Evolutionary conservation across 2,797 vertebrate genomes (phyloP), one percentile per base, ranked within the genome.

Genomic region (Hybognathus amarus): DNA sequence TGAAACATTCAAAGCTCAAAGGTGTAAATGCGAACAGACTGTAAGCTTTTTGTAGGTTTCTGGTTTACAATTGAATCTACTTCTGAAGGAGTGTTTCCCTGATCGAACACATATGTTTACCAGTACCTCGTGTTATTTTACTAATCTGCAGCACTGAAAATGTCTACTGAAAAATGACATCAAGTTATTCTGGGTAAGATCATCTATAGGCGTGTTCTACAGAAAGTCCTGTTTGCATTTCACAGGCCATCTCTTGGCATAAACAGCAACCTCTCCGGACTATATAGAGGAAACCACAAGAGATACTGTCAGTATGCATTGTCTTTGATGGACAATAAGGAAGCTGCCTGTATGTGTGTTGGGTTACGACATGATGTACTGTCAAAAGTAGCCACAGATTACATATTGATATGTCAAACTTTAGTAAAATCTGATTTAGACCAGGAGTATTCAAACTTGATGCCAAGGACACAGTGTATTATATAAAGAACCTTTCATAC

Each of bases 181-280:
- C 79, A 63, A n/a, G n/a, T 12, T 63, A 45, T 36, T 74, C 47
- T 73, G 30, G 59, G 36, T 18, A 54, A 54, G 18, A 30, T 84
- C 20, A 54, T 81, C 82, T 42, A 71, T 82, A 76, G 33, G 11
- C 27, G 45, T 83, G 81, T 78, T 73, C 80, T 20, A 33, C 30
- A 33, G 30, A 3, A 36, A 84, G 71, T 56, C 36, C 85, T 82
- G 17, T 67, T 85, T 56, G 75, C n/a, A 64, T 77, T 77, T 59
- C 79, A 77, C 59, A 84, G 81, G 74, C 86, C 79, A 87, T 85
- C 52, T 66, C 83, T 40, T 30, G 77, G 27, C 82, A 80, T 90
- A 85, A 89, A 91, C 87, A 85, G 69, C 42, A 27, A 61, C 33
- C 20, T 67, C 27, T 6, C 38, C 17, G 22, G 71, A 70, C 13